A percentile compares a stretch with the other conserved stretches of the same genome.
Evolutionary conservation across 2,797 vertebrate genomes (phyloP).

Genomic region (Manis javanica): DNA sequence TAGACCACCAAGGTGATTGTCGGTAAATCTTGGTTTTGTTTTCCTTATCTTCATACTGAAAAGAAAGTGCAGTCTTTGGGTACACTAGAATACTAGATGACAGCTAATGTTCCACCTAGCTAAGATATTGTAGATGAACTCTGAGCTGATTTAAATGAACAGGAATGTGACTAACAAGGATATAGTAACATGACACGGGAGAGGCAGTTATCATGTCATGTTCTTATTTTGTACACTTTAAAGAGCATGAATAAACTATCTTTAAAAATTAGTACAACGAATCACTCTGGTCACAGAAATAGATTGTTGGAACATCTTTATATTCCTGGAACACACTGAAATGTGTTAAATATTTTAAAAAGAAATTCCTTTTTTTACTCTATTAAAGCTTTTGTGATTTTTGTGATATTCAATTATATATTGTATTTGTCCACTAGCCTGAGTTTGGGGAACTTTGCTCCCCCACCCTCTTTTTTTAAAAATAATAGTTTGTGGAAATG

Average conservation of each 20-base stretch:
- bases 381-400: neutral
- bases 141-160: neutral
- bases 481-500: neutral
- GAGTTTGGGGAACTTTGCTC: neutral
- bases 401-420: neutral
- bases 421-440: neutral
- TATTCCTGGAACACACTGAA: neutral
- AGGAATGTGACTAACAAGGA: neutral
- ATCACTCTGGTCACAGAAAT: slow-evolving; percentile 1
- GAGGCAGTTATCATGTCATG: neutral
- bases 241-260: neutral
- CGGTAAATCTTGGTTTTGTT: neutral
- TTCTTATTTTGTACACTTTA: neutral
- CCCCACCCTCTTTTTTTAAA: neutral
- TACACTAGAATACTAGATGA: neutral
- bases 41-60: neutral
- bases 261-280: slow-evolving; percentile 13
- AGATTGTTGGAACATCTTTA: slow-evolving; percentile 3
- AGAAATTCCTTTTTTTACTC: neutral
- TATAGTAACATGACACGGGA: neutral
- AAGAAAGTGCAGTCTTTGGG: neutral
- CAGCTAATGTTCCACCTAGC: neutral
- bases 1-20: neutral
- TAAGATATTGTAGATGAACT: neutral
- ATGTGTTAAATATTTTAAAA: neutral